These are phyloP conservation scores for Macrosiphum euphorbiae DNA, from an alignment of 2,888 invertebrate species.

Conservation along the genomic window DNA sequence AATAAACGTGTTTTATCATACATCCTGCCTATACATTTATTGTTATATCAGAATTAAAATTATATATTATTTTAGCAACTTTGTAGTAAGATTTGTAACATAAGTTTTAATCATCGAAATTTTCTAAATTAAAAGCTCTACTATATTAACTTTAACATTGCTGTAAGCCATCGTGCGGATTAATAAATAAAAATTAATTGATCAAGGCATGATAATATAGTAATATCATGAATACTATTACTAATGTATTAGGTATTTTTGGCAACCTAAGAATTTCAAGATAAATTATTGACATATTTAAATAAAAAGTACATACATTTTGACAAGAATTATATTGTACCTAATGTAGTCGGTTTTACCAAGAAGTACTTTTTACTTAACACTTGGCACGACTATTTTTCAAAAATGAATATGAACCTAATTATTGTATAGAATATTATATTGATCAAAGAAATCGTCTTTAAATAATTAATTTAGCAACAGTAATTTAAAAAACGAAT, in stretches of 20 bases:
- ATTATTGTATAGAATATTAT: background rate
- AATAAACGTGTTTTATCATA: background rate
- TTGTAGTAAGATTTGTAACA: background rate
- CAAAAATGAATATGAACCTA: background rate
- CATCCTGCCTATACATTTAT: background rate
- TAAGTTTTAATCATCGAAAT: background rate
- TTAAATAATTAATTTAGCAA: conserved; percentile 1
- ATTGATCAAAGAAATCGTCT: background rate
- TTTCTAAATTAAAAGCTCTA: background rate
- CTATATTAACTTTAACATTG: background rate
- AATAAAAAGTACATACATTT: background rate
- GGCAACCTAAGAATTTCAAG: background rate
- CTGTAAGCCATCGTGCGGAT: background rate
- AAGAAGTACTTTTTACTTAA: background rate
- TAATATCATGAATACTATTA: background rate
- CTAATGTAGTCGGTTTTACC: background rate
- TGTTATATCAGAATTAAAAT: too few relatives aligned
- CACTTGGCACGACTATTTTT: background rate
- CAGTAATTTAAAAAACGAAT: background rate
- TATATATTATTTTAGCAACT: background rate
- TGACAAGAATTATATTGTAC: background rate
- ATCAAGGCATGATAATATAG: background rate
- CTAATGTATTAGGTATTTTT: background rate
- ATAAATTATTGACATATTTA: background rate
- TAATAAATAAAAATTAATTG: background rate